Evolutionary conservation across 53 echinoderm and acorn worm genomes (phyloP).

Genomic region (Paracentrotus lividus): DNA sequence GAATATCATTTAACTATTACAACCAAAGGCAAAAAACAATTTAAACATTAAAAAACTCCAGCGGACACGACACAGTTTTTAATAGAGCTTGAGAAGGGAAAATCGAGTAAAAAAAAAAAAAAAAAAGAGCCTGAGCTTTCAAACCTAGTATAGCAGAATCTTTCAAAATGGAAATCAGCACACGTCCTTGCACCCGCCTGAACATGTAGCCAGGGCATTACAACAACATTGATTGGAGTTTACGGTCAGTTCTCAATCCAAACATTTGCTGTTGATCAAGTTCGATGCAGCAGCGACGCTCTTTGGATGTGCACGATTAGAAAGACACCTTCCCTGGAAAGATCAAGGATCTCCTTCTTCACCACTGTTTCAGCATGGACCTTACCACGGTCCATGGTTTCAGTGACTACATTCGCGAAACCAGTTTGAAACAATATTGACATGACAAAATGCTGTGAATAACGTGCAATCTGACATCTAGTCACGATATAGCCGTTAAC

Average conservation of each 20-base stretch:
- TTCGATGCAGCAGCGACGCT: neutral
- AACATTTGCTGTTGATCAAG: slow-evolving; percentile 6
- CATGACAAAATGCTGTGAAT: neutral
- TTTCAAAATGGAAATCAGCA: neutral
- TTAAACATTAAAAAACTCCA: too few species aligned
- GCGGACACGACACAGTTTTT: too few species aligned
- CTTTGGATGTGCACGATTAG: neutral
- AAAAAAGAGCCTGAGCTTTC: too few species aligned
- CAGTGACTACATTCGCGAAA: neutral
- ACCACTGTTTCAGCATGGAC: neutral
- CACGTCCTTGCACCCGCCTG: neutral
- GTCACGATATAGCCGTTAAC: too few species aligned
- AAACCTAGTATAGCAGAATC: too few species aligned
- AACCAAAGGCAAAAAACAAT: too few species aligned
- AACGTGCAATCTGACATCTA: too few species aligned
- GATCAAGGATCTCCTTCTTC: too few species aligned
- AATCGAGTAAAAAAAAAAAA: too few species aligned
- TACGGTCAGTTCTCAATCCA: slow-evolving; percentile 48
- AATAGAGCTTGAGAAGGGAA: too few species aligned
- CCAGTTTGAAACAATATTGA: neutral
- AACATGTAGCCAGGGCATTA: neutral
- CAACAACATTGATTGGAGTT: neutral
- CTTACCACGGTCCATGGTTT: neutral
- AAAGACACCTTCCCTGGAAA: neutral
- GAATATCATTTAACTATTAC: too few species aligned